phyloP scores from a whole-genome alignment of 1,140 invertebrate genomes.

The Bombus sibiricus region DNA sequence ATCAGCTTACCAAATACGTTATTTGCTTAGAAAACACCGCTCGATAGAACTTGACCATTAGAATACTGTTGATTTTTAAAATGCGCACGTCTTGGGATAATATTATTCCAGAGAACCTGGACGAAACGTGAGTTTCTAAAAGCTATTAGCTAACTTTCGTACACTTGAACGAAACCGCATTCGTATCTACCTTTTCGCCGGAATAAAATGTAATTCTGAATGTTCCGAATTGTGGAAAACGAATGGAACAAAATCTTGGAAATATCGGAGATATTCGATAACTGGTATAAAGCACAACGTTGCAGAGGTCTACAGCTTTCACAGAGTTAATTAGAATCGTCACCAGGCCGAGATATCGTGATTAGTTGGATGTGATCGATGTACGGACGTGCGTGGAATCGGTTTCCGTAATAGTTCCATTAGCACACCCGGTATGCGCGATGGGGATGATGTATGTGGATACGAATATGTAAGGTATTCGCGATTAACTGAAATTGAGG shows the following conservation, averaged over 20 bases:
- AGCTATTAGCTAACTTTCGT: neutral
- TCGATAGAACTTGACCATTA: neutral
- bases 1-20: neutral
- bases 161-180: neutral
- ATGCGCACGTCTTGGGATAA: neutral
- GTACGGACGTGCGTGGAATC: conserved; percentile 64
- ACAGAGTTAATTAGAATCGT: conserved; percentile 47
- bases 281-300: neutral
- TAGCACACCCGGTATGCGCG: conserved; percentile 70
- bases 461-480: conserved; percentile 77
- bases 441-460: conserved; percentile 57
- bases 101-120: neutral
- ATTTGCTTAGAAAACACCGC: neutral
- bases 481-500: conserved; percentile 69
- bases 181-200: neutral
- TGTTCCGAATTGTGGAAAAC: neutral
- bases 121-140: neutral
- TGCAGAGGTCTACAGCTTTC: neutral
- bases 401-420: conserved; percentile 67
- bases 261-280: neutral
- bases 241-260: neutral
- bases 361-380: conserved; percentile 78
- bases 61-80: conserved; percentile 4
- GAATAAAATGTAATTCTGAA: neutral
- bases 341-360: conserved; percentile 48